Conservation (phyloP, 2,797 vertebrate genomes). For the Chloroceryle amazona region DNA sequence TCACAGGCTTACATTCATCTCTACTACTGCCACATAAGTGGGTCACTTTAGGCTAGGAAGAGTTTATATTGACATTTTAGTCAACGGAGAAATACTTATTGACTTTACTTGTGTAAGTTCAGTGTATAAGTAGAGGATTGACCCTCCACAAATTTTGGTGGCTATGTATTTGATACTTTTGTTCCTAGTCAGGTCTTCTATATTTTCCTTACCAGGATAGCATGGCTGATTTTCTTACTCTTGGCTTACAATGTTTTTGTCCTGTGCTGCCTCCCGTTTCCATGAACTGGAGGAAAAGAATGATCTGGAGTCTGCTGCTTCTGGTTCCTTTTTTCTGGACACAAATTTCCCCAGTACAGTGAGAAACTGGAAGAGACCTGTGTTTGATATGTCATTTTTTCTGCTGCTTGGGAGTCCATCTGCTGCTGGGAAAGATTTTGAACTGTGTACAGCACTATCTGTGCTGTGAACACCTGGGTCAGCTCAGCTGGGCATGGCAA, state of each 20-base stretch:
- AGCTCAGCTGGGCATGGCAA: neutral
- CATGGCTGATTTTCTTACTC: neutral
- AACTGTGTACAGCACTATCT: neutral
- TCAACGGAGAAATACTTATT: neutral
- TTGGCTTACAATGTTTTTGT: neutral
- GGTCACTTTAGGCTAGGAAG: neutral
- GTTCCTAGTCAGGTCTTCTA: neutral
- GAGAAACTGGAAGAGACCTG: neutral
- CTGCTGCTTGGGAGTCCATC: neutral
- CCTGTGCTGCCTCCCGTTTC: neutral
- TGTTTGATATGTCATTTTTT: neutral
- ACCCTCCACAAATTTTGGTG: neutral
- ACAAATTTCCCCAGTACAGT: neutral
- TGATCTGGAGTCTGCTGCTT: neutral
- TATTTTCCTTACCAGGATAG: neutral
- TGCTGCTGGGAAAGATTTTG: neutral
- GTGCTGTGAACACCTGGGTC: neutral
- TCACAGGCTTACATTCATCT: neutral
- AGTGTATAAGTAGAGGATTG: neutral
- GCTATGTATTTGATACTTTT: neutral
- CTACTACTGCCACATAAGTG: fast-evolving
- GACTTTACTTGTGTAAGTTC: neutral
- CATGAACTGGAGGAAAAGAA: neutral
- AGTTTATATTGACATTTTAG: neutral
- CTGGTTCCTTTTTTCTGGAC: neutral